Evolutionary conservation across 2,113 vertebrate species (phyloP), one percentile per base, ranked within the genome.

Genomic region (Varanus komodoensis): DNA sequence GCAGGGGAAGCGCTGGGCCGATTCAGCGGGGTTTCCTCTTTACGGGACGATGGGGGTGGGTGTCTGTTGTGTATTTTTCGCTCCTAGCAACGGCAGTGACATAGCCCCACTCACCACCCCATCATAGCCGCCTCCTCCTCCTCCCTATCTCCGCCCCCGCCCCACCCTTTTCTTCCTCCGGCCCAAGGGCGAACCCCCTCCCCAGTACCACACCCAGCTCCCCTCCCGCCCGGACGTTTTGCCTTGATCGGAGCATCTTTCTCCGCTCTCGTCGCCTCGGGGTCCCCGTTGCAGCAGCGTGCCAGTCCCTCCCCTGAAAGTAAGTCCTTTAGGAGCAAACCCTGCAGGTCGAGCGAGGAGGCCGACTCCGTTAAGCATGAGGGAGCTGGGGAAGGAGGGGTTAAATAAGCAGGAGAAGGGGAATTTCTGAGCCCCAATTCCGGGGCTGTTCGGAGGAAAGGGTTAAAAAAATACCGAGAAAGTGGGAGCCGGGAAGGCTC

Each of bases 71-170:
- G 32, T 85, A 54, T 54, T 85, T 50, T n/a, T 50, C 67, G 7
- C 44, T 50, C 68, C 68, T 9, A 21, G 68, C 84, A 85, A 85
- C 68, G 27, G 68, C 68, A 32, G 25, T 15, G 73, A 85, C 68
- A 85, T 11, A 85, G 19, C 8, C 61, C 82, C 29, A 3, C 67
- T 4, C 38, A 34, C 78, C 91, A 88, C 93, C 93, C 71, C 64
- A 14, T 57, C 64, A 52, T 71, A 80, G 57, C 12, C 61, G 15
- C 19, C 61, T 44, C 38, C 38, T 44, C 38, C 64, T 3, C 38
- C 57, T 38, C 74, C 79, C 8, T 19, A 48, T 52, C 75, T 54
- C 57, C 87, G 75, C 79, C 80, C 86, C 61, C 23, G 34, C 83
- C 68, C 86, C 80, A 68, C 61, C 87, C 67, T n/a, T n/a, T 38